These are phyloP conservation scores for Macrobrachium rosenbergii DNA, from an alignment of 1,140 invertebrate genomes.

Conservation along the genomic window DNA sequence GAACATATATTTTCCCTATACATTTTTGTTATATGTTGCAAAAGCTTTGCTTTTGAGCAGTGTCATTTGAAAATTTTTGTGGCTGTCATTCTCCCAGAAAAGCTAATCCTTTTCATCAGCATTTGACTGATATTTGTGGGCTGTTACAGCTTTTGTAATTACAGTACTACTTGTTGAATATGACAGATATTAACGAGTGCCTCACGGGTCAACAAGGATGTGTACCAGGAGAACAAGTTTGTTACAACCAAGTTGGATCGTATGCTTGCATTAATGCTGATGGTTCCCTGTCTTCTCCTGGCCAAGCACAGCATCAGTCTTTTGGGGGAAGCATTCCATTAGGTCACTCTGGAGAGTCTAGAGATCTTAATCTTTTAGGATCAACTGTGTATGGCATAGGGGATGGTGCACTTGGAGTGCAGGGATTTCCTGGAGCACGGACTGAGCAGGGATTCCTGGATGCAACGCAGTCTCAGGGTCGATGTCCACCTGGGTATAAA, in stretches of 20 bases:
- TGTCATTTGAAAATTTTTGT: no score
- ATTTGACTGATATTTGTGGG: conserved; percentile 20
- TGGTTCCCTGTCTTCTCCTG: conserved; percentile 57
- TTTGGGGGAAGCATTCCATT: not conserved
- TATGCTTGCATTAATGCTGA: conserved; percentile 75
- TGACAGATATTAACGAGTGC: conserved; percentile 82
- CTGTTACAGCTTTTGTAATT: not conserved
- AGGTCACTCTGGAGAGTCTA: conserved; percentile 2
- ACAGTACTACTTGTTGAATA: conserved; percentile 4
- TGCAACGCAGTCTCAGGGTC: conserved; percentile 26
- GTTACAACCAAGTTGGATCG: conserved; percentile 79
- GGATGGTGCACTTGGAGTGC: conserved; percentile 19
- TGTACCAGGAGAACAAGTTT: conserved; percentile 76
- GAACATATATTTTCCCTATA: no score
- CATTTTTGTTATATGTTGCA: no score
- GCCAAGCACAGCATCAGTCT: not conserved
- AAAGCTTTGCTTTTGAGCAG: no score
- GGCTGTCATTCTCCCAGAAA: no score
- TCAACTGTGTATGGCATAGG: conserved; percentile 6
- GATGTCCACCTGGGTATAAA: conserved; percentile 63
- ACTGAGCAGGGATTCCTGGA: conserved; percentile 22
- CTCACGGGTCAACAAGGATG: conserved; percentile 75
- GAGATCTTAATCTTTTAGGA: not conserved
- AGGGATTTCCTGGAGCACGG: conserved; percentile 37
- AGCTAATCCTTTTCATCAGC: no score